Base-by-base conservation (phyloP, 2,888 invertebrate genomes). In the Amblyteles armatorius region DNA sequence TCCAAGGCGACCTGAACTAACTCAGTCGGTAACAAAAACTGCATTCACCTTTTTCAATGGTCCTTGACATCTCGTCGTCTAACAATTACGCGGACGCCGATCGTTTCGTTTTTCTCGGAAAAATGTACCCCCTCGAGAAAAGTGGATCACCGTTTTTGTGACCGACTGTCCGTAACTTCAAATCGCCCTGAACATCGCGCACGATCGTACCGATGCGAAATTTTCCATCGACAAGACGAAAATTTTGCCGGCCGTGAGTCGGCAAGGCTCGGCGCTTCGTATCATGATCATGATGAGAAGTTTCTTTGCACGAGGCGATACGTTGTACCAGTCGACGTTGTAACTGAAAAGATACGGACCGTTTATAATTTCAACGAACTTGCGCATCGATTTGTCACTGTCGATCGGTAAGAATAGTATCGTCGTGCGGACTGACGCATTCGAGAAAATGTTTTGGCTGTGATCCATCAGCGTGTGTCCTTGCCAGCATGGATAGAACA, bases 381-480 rank as follows among this genome's bases (percentile, higher is more conserved):
- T 40, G 40, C 7, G 7, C 9, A 9, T 9, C 9, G 2, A 6
- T 40, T 40, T 3, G 22, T 16, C 22, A 7, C 19, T 9, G 1
- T 11, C 5, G 4, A 19, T 7, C 2, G 2, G 7, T 19, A 19
- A 52, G 7, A 19, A 19, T 52, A 19, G 4, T 52, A n/a, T 52
- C 2, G 5, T 19, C 6, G 6, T 7, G n/a, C 13, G 52, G 16
- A 84, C 84, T 69, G 22, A 87, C 87, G 82, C 79, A 55, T 79
- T 72, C 3, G 71, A 1, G 48, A 77, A 85, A 33, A 87, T 82
- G 13, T 63, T n/a, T 60, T 68, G 79, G 36, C 85, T 87, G 33
- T 85, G 77, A 19, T 83, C 85, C 16, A 85, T 84, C 2, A 87
- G 79, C 60, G 63, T 44, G 65, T 87, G 83, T 13, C 83, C 87